These are phyloP conservation scores for Nerophis lumbriciformis DNA, from an alignment of 2,113 vertebrate species.

Conservation along the genomic window DNA sequence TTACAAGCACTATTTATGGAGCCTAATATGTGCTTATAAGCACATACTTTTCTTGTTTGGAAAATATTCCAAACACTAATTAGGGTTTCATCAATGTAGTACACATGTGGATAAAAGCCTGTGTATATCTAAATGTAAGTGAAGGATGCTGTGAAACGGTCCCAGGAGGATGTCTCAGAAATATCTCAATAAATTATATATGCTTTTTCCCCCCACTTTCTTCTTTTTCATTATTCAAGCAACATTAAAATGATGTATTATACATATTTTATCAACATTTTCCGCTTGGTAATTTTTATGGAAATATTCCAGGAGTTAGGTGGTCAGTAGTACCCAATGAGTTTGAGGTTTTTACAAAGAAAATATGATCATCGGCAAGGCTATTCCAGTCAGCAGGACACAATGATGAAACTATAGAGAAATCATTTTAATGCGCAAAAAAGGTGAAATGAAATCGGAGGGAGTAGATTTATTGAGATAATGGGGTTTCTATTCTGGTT, in stretches of 20 bases:
- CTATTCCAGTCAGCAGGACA: conserved; percentile 39
- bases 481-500: conserved; percentile 41
- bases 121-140: not conserved
- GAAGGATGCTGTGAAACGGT: not conserved
- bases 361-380: conserved; percentile 21
- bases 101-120: conserved; percentile 23
- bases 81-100: conserved; percentile 40
- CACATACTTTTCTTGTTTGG: conserved; percentile 32
- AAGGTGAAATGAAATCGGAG: conserved; percentile 48
- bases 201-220: not conserved
- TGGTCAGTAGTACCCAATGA: not conserved
- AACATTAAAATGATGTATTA: not conserved
- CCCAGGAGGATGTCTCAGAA: not conserved
- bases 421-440: conserved; percentile 49
- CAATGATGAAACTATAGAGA: conserved; percentile 61
- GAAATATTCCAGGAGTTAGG: too few relatives aligned
- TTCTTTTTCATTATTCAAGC: not conserved
- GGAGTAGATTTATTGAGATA: conserved; percentile 53
- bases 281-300: not conserved
- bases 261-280: not conserved
- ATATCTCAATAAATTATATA: not conserved
- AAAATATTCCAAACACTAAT: conserved; percentile 47
- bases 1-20: conserved; percentile 60
- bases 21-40: conserved; percentile 52
- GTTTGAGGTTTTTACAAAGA: conserved; percentile 21